Conservation (phyloP, 2,113 vertebrate species). For the Phalacrocorax carbo region DNA sequence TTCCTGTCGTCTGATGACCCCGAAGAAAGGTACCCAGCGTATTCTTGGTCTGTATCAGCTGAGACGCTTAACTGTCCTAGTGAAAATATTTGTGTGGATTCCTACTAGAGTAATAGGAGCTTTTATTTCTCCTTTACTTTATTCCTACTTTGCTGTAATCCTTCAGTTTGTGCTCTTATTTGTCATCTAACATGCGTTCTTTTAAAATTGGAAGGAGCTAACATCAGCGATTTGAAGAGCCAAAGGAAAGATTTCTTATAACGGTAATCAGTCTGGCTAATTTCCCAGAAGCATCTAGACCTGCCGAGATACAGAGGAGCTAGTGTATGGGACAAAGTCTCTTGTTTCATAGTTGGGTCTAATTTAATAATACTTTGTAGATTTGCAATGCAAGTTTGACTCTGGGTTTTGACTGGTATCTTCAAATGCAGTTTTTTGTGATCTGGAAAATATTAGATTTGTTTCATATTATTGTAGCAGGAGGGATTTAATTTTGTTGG, state of each 20-base stretch:
- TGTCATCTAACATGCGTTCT: not conserved
- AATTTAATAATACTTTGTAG: not conserved
- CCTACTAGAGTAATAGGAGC: not conserved
- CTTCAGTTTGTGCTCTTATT: not conserved
- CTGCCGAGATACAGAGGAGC: not conserved
- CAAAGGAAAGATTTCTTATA: slow-evolving; percentile 54
- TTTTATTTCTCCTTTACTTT: not conserved
- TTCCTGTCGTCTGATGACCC: not conserved
- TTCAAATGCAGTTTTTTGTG: not conserved
- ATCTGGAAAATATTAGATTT: not conserved
- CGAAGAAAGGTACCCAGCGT: not conserved
- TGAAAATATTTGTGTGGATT: not conserved
- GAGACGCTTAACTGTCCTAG: not conserved
- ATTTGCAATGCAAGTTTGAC: not conserved
- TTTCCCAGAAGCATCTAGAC: slow-evolving; percentile 20
- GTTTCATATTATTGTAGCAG: not conserved
- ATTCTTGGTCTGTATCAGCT: not conserved
- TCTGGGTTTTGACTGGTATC: not conserved
- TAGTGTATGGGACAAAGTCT: not conserved
- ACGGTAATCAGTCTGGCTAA: slow-evolving; percentile 37
- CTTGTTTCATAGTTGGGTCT: not conserved
- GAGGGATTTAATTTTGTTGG: slow-evolving; percentile 14
- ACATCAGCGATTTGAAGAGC: not conserved
- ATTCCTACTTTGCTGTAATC: not conserved
- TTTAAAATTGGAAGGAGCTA: not conserved